These are phyloP conservation scores for Reticulitermes lucifugus DNA, from an alignment of 2,888 invertebrate genomes.

Conservation along the genomic window DNA sequence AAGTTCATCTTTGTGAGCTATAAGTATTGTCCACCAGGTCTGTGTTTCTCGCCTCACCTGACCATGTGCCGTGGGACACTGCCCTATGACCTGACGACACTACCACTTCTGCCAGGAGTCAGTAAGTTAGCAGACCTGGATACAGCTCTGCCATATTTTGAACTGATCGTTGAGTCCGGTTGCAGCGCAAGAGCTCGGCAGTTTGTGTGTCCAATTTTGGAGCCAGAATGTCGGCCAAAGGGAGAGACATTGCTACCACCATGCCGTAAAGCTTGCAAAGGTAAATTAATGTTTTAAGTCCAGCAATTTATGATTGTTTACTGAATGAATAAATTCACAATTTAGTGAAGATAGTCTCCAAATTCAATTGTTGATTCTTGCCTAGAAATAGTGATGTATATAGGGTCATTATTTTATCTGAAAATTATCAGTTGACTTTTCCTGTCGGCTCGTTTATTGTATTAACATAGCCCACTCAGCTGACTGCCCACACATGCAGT, in stretches of 20 bases:
- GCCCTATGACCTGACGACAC: conserved; percentile 74
- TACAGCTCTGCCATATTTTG: conserved; percentile 68
- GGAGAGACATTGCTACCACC: conserved; percentile 71
- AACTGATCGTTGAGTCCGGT: conserved; percentile 71
- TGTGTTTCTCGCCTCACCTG: conserved; percentile 67
- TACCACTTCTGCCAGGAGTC: conserved; percentile 61
- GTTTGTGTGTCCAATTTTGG: conserved; percentile 73
- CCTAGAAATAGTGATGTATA: no score
- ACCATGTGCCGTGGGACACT: conserved; percentile 72
- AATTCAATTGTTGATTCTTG: no score
- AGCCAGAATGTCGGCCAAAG: conserved; percentile 75
- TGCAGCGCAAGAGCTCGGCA: conserved; percentile 73
- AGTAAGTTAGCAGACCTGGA: conserved; percentile 62
- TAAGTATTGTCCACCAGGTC: background rate
- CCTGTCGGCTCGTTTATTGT: no score
- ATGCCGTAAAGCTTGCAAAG: conserved; percentile 74
- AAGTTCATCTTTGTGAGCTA: no score
- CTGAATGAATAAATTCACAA: no score
- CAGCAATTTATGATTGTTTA: no score
- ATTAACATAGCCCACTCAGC: no score
- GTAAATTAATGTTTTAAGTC: conserved; percentile 60
- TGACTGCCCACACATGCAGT: no score
- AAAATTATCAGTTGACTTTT: no score
- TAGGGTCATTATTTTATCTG: no score
- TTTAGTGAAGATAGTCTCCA: no score